Evolutionary conservation across 1,140 invertebrate genomes (phyloP), one percentile per base, ranked within the genome.

Genomic region (Zaprionus nigranus): DNA sequence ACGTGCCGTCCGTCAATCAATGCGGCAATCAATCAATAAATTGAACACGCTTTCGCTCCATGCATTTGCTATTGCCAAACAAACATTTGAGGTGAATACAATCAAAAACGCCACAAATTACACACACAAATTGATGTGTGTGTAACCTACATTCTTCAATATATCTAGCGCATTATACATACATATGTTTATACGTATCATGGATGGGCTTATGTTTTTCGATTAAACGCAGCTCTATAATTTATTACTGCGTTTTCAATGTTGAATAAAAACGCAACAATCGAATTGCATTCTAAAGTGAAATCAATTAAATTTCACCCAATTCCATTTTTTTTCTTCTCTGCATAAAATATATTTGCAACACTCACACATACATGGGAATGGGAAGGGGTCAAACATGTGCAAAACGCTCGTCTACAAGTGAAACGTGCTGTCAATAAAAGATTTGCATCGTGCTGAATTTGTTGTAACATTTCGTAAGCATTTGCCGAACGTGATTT

Each of bases 401-500:
- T 88, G 81, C 78, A 81, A 67, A 84, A 85, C 72, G 81, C 67
- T 66, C 67, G 82, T 85, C 82, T 75, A 78, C 74, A 81, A 70
- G 74, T 53, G 46, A 66, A 78, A 87, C 84, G 84, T 87, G 84
- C 81, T 84, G 84, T 87, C 84, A 87, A 87, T 88, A 87, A 81
- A 78, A 88, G 78, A 84, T 84, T 84, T 88, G 81, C 84, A 88
- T 88, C 69, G 57, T 61, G 69, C 51, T 60, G 59, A 72, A 70
- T 68, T 72, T 87, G 72, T 74, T 75, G 75, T 80, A 78, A 67
- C 81, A 87, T 84, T 88, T 84, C 83, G 84, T 70, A 74, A 88
- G 84, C 84, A 81, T 87, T 87, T 87, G 79, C 84, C 51, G 84
- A 87, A 87, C 84, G 84, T 87, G 84, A 87, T 87, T 88, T 83